A percentile compares a stretch with the other conserved stretches of the same genome.
phyloP scores from a whole-genome alignment of 2,113 vertebrate species.

The Polypterus senegalus region DNA sequence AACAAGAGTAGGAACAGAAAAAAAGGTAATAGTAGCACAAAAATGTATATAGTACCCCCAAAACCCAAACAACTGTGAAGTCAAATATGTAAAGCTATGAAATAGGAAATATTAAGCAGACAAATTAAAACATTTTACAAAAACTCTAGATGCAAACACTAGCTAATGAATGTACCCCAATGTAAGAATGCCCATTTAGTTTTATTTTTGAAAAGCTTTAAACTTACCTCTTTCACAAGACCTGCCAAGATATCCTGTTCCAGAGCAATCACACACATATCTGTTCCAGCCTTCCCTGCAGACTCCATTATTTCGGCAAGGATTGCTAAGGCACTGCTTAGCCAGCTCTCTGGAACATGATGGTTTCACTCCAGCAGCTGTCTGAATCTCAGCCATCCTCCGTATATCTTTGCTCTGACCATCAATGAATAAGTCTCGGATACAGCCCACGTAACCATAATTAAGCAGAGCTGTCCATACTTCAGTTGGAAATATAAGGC shows the following conservation, averaged over 20 bases:
- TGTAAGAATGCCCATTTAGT: too few species aligned
- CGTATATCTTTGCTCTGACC: constrained; percentile 94
- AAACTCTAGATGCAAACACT: neutral
- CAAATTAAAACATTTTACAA: neutral
- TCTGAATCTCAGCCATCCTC: constrained; percentile 85
- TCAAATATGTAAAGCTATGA: too few species aligned
- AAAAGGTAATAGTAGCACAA: too few species aligned
- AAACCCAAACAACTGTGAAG: too few species aligned
- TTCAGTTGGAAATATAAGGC: constrained; percentile 86
- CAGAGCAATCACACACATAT: constrained; percentile 92
- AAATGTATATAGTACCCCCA: too few species aligned
- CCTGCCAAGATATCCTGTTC: constrained; percentile 83
- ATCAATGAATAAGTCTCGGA: constrained; percentile 91
- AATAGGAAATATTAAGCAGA: neutral
- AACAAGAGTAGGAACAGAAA: too few species aligned
- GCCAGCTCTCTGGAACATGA: constrained; percentile 86
- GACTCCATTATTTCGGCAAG: constrained; percentile 86
- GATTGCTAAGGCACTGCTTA: constrained; percentile 92
- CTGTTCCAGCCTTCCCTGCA: constrained; percentile 96
- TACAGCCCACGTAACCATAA: constrained; percentile 96
- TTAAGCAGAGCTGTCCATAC: constrained; percentile 96
- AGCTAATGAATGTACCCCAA: too few species aligned
- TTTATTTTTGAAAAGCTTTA: neutral
- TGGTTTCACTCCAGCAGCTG: constrained; percentile 86
- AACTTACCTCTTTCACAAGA: constrained; percentile 88